phyloP scores from a whole-genome alignment of 1,140 invertebrate genomes.

The Acyrthosiphon pisum region DNA sequence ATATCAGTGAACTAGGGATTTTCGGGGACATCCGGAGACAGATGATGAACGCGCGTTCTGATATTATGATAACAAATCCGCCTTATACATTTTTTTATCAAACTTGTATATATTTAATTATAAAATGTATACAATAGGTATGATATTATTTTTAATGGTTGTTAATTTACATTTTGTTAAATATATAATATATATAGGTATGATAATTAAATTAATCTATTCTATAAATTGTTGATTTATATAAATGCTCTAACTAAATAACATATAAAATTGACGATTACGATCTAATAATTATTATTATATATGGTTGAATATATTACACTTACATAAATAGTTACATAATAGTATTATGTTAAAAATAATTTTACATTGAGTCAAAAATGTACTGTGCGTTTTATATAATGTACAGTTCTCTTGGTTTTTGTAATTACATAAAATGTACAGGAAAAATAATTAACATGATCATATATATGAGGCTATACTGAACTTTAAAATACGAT shows the following conservation, averaged over 20 bases:
- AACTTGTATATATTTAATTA: slow-evolving; percentile 16
- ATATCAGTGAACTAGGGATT: too few species aligned
- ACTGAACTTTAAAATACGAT: background rate
- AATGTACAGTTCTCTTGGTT: slow-evolving; percentile 13
- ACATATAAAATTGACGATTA: slow-evolving; percentile 29
- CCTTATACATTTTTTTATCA: background rate
- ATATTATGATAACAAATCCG: too few species aligned
- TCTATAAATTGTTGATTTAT: slow-evolving; percentile 6
- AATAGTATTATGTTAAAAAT: background rate
- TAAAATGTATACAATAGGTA: slow-evolving; percentile 27
- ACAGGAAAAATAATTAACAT: background rate
- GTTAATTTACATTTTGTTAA: background rate
- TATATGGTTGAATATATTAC: background rate
- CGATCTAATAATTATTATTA: background rate
- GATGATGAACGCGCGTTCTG: too few species aligned
- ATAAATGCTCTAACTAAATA: slow-evolving; percentile 33
- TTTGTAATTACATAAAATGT: slow-evolving; percentile 26
- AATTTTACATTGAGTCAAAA: background rate
- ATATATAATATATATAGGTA: background rate
- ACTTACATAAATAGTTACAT: background rate
- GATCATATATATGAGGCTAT: background rate
- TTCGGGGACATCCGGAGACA: too few species aligned
- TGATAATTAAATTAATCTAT: background rate
- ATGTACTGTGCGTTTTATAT: slow-evolving; percentile 35
- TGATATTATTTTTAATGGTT: background rate